A percentile compares a stretch with the other conserved stretches of the same genome.
These are phyloP conservation scores for Phainopepla nitens DNA, from an alignment of 2,113 vertebrate genomes.

Conservation along the genomic window DNA sequence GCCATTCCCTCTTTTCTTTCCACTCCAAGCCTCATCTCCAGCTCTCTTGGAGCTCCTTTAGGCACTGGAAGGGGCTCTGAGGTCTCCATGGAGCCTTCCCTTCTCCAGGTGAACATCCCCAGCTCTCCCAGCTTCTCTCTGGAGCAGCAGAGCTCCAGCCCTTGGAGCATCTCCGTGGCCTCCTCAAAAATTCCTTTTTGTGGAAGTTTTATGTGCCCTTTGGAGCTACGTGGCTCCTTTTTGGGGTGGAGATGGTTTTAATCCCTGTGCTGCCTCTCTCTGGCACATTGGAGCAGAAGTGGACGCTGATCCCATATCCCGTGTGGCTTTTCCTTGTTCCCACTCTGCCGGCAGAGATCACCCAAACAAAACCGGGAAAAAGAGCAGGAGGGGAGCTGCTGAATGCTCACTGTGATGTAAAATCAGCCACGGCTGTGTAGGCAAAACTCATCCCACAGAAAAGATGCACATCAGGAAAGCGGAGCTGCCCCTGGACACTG, in stretches of 20 bases:
- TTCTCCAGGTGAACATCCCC: neutral
- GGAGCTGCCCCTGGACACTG: neutral
- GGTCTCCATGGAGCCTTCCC: fast-evolving
- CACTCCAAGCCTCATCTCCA: neutral
- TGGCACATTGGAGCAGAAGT: neutral
- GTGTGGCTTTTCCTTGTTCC: fast-evolving
- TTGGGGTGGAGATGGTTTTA: neutral
- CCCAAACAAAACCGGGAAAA: neutral
- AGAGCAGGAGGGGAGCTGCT: neutral
- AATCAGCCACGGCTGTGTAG: neutral
- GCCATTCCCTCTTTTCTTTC: neutral
- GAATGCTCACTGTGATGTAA: neutral
- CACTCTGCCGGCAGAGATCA: fast-evolving
- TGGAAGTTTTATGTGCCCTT: neutral
- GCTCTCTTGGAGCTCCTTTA: neutral
- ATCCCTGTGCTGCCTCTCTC: neutral
- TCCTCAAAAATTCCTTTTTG: neutral
- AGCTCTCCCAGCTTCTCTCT: neutral
- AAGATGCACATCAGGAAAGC: neutral
- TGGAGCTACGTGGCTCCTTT: neutral
- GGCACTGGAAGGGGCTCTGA: neutral
- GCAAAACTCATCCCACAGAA: neutral
- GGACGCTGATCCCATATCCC: neutral
- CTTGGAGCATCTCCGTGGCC: fast-evolving
- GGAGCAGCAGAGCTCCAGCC: neutral